Evolutionary conservation across 2,797 vertebrate species (phyloP), one percentile per base, ranked within the genome.

Genomic region (Benthosema pterotum): DNA sequence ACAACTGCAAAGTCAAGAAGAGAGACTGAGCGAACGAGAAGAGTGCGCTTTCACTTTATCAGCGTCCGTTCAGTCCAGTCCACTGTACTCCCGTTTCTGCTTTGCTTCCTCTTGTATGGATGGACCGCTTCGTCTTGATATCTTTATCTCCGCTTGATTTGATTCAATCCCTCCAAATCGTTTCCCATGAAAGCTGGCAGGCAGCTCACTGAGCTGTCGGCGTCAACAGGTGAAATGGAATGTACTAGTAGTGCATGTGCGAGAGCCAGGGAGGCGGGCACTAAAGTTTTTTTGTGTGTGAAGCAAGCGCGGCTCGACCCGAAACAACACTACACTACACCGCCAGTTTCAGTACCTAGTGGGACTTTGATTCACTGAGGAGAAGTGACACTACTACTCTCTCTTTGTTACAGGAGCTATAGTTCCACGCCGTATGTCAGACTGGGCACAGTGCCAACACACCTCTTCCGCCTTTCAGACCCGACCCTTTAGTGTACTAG

Each of bases 181-280:
- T 15, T 57, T 16, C 42, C 12, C 18, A 32, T 48, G 14, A 11
- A 57, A 15, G 18, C 14, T 63, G 74, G 59, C 74, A 68, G 74
- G 59, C 74, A 68, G 69, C 4, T 60, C 66, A 3, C 52, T 2
- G 51, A 51, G 54, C 9, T 14, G 72, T 63, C 72, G 57, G 67
- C 61, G 75, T 75, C 76, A 79, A 83, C 89, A 91, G 88, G 89
- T 90, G 86, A 87, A 75, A 46, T 5, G 28, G 52, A 65, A 55
- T 67, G 32, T 38, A 38, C 32, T 38, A 38, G 28, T 25, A 5
- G 28, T 38, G 65, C 78, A 64, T 22, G 79, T 50, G 22, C 42
- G 61, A 78, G 57, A 55, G 17, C 49, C 58, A 5, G 42, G 64
- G 67, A 57, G 76, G 79, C 56, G 80, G 65, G 55, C 9, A 43